Evolutionary conservation across 2,888 invertebrate species (phyloP).

Genomic region (Andrena flavipes): DNA sequence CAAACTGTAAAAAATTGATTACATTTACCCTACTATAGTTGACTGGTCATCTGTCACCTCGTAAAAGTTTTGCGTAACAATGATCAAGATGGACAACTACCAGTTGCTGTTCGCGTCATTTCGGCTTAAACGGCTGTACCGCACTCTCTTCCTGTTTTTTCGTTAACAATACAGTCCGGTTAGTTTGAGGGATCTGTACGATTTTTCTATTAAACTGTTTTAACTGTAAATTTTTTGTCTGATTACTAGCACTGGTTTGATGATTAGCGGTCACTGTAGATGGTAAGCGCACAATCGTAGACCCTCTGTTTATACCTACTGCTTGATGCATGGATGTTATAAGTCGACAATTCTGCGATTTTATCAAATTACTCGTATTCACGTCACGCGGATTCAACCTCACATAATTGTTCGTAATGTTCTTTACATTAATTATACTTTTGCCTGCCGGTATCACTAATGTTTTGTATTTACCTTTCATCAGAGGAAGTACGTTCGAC

Average conservation of each 20-base stretch:
- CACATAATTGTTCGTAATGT: slow-evolving; percentile 63
- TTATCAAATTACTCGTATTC: neutral
- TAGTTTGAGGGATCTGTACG: slow-evolving; percentile 13
- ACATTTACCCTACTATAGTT: slow-evolving; percentile 3
- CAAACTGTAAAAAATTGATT: slow-evolving; percentile 40
- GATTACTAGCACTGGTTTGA: neutral
- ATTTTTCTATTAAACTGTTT: slow-evolving; percentile 19
- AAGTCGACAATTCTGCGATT: slow-evolving; percentile 3
- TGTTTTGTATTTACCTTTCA: slow-evolving; percentile 36
- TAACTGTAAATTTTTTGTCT: neutral
- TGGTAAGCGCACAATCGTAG: slow-evolving; percentile 33
- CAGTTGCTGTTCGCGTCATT: slow-evolving; percentile 24
- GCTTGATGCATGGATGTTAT: neutral
- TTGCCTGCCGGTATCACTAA: slow-evolving; percentile 31
- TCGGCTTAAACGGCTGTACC: neutral
- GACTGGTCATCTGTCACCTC: slow-evolving; percentile 34
- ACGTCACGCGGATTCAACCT: slow-evolving; percentile 21
- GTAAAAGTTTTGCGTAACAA: slow-evolving; percentile 43
- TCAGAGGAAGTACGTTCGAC: slow-evolving; percentile 21
- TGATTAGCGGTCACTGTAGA: slow-evolving; percentile 2
- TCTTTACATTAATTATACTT: slow-evolving; percentile 56
- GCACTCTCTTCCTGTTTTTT: neutral
- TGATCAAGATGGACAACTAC: slow-evolving; percentile 42
- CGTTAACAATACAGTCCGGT: slow-evolving; percentile 1
- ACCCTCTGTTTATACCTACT: neutral